A percentile compares a stretch with the other conserved stretches of the same genome.
phyloP scores from a whole-genome alignment of 2,888 invertebrate genomes.

The Tenthredo livida region DNA sequence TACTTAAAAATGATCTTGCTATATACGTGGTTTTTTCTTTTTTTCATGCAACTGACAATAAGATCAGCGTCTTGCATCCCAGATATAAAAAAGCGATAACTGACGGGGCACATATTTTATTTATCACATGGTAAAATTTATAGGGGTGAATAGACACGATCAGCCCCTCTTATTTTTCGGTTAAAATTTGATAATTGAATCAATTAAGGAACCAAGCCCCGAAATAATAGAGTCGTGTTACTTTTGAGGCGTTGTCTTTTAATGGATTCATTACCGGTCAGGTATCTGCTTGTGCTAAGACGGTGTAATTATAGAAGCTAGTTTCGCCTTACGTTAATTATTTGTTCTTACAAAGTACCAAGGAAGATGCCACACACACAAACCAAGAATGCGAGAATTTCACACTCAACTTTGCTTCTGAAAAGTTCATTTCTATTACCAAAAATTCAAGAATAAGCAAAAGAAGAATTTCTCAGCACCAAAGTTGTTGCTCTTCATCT shows the following conservation, averaged over 20 bases:
- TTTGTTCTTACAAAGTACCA: background rate
- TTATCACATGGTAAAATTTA: background rate
- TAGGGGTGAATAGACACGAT: background rate
- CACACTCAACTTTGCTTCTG: background rate
- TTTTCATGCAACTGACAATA: background rate
- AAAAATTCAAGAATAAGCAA: background rate
- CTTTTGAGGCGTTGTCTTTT: slow-evolving; percentile 57
- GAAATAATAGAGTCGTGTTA: slow-evolving; percentile 24
- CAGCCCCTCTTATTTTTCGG: background rate
- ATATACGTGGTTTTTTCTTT: background rate
- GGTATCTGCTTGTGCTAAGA: slow-evolving; percentile 10
- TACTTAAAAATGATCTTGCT: background rate
- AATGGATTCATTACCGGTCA: slow-evolving; percentile 66
- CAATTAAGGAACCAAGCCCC: slow-evolving; percentile 49
- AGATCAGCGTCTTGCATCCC: background rate
- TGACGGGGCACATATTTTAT: background rate
- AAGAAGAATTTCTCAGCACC: background rate
- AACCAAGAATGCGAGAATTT: background rate
- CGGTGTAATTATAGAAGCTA: slow-evolving; percentile 38
- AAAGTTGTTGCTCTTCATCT: background rate
- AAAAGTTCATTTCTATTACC: background rate
- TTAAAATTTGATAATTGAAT: slow-evolving; percentile 31
- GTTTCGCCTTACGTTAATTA: slow-evolving; percentile 58
- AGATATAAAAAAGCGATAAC: background rate
- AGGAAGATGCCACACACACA: background rate